Base-by-base conservation (phyloP, 2,888 invertebrate species). In the Coelogynopora nodosa region DNA sequence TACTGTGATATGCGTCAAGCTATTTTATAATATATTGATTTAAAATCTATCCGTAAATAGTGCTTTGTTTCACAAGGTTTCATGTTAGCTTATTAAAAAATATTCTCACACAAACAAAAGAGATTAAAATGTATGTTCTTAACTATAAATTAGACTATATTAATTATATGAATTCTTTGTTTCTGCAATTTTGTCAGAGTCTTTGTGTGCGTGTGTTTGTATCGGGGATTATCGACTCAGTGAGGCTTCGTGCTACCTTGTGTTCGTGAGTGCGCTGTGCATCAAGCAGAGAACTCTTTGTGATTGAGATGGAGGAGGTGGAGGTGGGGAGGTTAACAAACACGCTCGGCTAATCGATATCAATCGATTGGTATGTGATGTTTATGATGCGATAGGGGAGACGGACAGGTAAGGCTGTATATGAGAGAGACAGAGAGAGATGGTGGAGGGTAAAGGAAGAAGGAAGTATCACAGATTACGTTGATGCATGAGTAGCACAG, bases 291-390 rank as follows among this genome's bases (percentile, higher is more conserved):
- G n/a, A n/a, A 18, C 49, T 49, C 49, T 49, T 49, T 49, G 49
- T 49, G 49, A 49, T 49, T 49, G 49, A 49, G 49, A 49, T 13
- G 49, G 5, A 18, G 18, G 49, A 49, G 10, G 18, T 49, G 18
- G 49, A 49, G 49, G 49, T 49, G 49, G 49, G 49, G 74, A 74
- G 23, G 10, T 74, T 74, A 74, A 74, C 74, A 74, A 74, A 74
- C 74, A 74, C 74, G 27, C 74, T 74, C 23, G 23, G 23, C 74
- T 74, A 74, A 74, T 74, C 74, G 74, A 74, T 74, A 23, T 2
- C 10, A 26, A 74, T 74, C 74, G 74, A 74, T 74, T 74, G 23
- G 27, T 23, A 74, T 74, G 74, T 74, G 74, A 74, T 74, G 74
- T 74, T 74, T 74, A 26, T 74, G 74, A 23, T 74, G 5, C 49